Conservation (phyloP, 2,113 vertebrate genomes). For the Mola mola region DNA sequence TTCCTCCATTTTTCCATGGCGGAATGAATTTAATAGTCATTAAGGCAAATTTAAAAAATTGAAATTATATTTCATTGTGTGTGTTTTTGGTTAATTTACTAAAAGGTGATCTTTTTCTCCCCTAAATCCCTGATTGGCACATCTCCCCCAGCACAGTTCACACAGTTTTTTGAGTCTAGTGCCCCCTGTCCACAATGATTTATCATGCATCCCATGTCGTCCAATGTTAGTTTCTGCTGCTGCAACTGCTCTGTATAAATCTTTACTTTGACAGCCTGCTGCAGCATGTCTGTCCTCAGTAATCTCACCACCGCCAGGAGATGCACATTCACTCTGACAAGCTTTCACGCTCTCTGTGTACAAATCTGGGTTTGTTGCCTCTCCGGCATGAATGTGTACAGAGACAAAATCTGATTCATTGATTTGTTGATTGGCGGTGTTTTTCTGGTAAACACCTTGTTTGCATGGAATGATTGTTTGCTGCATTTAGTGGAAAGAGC, state of each 20-base stretch:
- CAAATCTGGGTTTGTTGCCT: constrained; percentile 64
- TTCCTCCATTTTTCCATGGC: no score
- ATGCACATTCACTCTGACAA: constrained; percentile 68
- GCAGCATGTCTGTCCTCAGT: constrained; percentile 63
- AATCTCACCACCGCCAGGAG: constrained; percentile 66
- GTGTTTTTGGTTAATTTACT: neutral
- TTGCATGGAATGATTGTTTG: constrained; percentile 67
- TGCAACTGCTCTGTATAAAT: constrained; percentile 81
- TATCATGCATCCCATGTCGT: constrained; percentile 77
- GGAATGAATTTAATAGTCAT: neutral
- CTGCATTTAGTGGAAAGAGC: constrained; percentile 38
- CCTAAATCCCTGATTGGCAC: constrained; percentile 26
- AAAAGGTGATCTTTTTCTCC: constrained; percentile 9
- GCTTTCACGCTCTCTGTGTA: constrained; percentile 55
- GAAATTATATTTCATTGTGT: neutral
- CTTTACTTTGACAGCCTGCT: constrained; percentile 74
- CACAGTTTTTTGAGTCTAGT: constrained; percentile 72
- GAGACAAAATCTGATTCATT: constrained; percentile 61
- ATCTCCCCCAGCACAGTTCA: constrained; percentile 29
- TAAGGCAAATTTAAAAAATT: neutral
- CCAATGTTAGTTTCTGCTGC: constrained; percentile 81
- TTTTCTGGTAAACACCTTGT: constrained; percentile 62
- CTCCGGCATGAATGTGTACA: constrained; percentile 57
- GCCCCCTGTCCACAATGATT: constrained; percentile 79
- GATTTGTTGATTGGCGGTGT: constrained; percentile 48